Conservation (phyloP, 2,888 invertebrate genomes). For the Chloroclystis v-ata region DNA sequence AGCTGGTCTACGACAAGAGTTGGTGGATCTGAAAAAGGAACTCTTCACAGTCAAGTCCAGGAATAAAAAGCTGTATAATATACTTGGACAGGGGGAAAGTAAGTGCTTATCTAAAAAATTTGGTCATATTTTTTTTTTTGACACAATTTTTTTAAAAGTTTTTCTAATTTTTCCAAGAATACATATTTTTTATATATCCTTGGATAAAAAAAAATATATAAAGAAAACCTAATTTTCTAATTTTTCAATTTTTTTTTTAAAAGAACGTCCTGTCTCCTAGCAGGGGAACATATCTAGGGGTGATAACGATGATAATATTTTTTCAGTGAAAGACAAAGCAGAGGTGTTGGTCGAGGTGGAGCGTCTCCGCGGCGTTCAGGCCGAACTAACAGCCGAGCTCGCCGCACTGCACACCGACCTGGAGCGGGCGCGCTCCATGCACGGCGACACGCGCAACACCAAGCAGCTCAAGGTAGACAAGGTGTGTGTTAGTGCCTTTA, state of each 20-base stretch:
- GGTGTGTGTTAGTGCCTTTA: slow-evolving; percentile 46
- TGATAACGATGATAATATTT: no score
- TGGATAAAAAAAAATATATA: no score
- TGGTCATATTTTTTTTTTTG: no score
- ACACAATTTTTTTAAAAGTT: no score
- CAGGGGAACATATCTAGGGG: no score
- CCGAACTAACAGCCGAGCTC: slow-evolving; percentile 85
- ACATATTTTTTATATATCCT: no score
- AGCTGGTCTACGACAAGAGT: slow-evolving; percentile 67
- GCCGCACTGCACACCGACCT: slow-evolving; percentile 82
- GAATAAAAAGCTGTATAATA: slow-evolving; percentile 83
- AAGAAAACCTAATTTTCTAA: no score
- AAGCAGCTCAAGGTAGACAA: slow-evolving; percentile 60
- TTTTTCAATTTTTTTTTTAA: no score
- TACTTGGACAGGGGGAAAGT: slow-evolving; percentile 85
- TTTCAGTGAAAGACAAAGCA: slow-evolving; percentile 90
- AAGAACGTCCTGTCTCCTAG: no score
- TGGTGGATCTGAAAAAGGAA: slow-evolving; percentile 78
- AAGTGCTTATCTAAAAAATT: no score
- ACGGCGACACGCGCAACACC: slow-evolving; percentile 52
- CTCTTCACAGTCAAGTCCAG: slow-evolving; percentile 82
- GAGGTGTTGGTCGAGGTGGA: slow-evolving; percentile 85
- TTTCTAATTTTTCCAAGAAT: no score
- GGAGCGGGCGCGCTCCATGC: slow-evolving; percentile 86
- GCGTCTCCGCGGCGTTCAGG: slow-evolving; percentile 81